Percentiles rank a stretch among this genome's conserved stretches.
phyloP scores from a whole-genome alignment of 2,797 vertebrate species.

The Sebastes cheni region DNA sequence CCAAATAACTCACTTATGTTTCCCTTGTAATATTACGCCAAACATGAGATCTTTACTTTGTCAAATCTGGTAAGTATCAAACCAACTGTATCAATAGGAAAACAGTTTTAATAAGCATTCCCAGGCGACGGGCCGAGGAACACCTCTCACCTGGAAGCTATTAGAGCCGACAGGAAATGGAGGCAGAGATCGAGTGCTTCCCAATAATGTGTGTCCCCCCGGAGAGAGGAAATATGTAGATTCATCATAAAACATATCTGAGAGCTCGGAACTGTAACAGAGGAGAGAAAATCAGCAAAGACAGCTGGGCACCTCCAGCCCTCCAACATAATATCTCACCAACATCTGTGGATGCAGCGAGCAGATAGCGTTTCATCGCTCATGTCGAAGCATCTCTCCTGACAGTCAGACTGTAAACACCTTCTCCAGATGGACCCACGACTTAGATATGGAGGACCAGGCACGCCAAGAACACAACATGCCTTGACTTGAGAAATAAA shows the following conservation, averaged over 20 bases:
- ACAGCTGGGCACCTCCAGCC: slow-evolving; percentile 71
- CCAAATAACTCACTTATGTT: slow-evolving; percentile 81
- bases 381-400: slow-evolving; percentile 53
- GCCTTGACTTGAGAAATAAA: too few relatives aligned
- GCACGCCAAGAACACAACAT: background rate
- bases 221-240: slow-evolving; percentile 74
- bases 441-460: slow-evolving; percentile 3
- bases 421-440: slow-evolving; percentile 53
- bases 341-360: slow-evolving; percentile 64
- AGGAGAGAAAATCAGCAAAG: slow-evolving; percentile 56
- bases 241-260: slow-evolving; percentile 77
- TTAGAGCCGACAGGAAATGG: slow-evolving; percentile 80
- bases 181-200: slow-evolving; percentile 77
- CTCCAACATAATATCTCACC: slow-evolving; percentile 55
- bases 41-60: slow-evolving; percentile 84
- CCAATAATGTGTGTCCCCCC: slow-evolving; percentile 72
- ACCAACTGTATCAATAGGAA: slow-evolving; percentile 80
- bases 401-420: slow-evolving; percentile 61
- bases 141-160: slow-evolving; percentile 83
- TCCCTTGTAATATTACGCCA: slow-evolving; percentile 82
- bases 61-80: slow-evolving; percentile 82
- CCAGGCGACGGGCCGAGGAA: slow-evolving; percentile 65
- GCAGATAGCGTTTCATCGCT: slow-evolving; percentile 60
- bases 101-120: slow-evolving; percentile 81
- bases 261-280: slow-evolving; percentile 48